These are phyloP conservation scores for Diplodus sargus DNA, from an alignment of 2,797 vertebrate species.

Conservation along the genomic window DNA sequence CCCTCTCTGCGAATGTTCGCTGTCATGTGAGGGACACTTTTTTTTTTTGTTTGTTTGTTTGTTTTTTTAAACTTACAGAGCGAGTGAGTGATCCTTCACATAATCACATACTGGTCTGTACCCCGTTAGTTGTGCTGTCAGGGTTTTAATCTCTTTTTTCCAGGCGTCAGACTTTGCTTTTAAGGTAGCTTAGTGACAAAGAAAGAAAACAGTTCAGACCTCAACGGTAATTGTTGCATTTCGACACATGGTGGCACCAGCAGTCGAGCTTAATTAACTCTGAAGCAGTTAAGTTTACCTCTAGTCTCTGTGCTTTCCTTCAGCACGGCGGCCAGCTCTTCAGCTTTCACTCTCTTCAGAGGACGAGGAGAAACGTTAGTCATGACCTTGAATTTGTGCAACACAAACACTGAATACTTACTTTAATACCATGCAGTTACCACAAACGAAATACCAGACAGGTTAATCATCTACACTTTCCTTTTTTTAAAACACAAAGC, in stretches of 20 bases:
- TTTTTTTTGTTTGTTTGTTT: not conserved
- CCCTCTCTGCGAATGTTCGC: not conserved
- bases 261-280: not conserved
- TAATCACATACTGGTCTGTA: constrained; percentile 68
- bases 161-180: constrained; percentile 45
- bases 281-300: constrained; percentile 37
- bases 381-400: not conserved
- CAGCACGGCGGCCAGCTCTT: not conserved
- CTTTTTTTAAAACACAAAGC: no score
- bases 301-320: not conserved
- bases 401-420: not conserved
- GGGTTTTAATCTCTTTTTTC: constrained; percentile 28
- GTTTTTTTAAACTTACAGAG: constrained; percentile 42
- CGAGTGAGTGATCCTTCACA: not conserved
- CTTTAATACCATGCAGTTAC: not conserved
- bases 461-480: no score
- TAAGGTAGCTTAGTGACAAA: constrained; percentile 52
- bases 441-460: not conserved
- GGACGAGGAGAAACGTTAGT: not conserved
- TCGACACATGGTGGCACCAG: constrained; percentile 54
- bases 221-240: not conserved
- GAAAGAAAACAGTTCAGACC: constrained; percentile 4
- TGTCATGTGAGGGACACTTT: not conserved
- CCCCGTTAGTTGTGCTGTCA: constrained; percentile 28
- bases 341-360: constrained; percentile 6